Base-by-base conservation (phyloP, 2,113 vertebrate genomes). In the Neogale vison region DNA sequence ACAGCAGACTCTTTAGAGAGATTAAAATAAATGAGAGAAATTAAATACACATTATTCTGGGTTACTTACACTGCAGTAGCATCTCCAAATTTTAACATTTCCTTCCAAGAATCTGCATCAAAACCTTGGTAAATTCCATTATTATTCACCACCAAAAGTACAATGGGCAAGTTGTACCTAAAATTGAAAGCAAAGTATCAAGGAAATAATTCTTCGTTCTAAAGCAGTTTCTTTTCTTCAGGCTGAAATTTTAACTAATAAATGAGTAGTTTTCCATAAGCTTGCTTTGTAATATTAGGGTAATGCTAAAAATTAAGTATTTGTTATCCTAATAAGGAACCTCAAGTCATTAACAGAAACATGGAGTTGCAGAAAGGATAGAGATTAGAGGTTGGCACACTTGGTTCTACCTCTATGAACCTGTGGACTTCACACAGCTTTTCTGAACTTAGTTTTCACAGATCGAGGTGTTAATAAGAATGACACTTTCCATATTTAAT, bases 61-160 rank as follows among this genome's bases (percentile, higher is more conserved):
- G 82, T 88, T 93, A 97, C 99, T 98, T 93, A 99, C 99, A 93
- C 87, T 36, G 45, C 31, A 90, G 99, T 97, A 97, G 99, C 98
- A 95, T 99, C 99, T 97, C 99, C 99, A 98, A 98, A 98, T 95
- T 99, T 98, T 85, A 98, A 87, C 98, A 99, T 98, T 97, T 99
- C 98, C 89, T 99, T 99, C 99, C 99, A 99, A 12, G 99, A 98
- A 71, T 99, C 98, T 92, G 96, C 47, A 98, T 99, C 99, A 59
- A 99, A 94, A 90, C 99, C 99, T 90, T 99, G 99, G 98, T 99
- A 99, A 98, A 99, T 99, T 11, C 99, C 99, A 87, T 99, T 99
- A 98, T 99, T 99, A 97, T 99, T 99, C 47, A 99, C 99, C 42
- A 99, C 79, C 1, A 99, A 99, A 97, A 99, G 98, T 79, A 99